Evolutionary conservation across 2,797 vertebrate species (phyloP).

Genomic region (Dicrostonyx torquatus): DNA sequence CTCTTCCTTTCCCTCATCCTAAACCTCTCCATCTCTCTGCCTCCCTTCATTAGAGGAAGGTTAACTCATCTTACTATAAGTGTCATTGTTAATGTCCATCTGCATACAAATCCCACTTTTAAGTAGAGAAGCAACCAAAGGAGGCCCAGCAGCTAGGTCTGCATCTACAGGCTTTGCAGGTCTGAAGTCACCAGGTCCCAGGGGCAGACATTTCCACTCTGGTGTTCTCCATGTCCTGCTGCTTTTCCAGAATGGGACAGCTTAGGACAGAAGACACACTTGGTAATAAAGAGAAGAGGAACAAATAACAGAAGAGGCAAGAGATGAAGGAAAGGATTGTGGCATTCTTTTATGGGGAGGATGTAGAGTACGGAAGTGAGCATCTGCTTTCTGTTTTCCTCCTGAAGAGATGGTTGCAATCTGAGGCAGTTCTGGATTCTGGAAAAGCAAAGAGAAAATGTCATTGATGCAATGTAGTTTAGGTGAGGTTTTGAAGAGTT

Average conservation of each 20-base stretch:
- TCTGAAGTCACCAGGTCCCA: neutral
- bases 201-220: neutral
- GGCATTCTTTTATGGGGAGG: neutral
- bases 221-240: neutral
- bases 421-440: neutral
- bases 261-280: neutral
- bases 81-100: neutral
- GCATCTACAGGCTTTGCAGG: neutral
- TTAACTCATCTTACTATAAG: neutral
- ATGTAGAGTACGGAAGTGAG: neutral
- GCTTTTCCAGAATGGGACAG: neutral
- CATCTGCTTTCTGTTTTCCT: neutral
- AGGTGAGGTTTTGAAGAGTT: neutral
- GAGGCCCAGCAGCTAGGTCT: neutral
- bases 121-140: neutral
- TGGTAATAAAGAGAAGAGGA: neutral
- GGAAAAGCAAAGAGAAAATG: neutral
- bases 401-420: neutral
- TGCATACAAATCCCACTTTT: neutral
- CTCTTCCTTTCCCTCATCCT: neutral
- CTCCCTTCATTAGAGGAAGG: neutral
- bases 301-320: neutral
- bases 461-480: neutral
- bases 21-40: neutral
- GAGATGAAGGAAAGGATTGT: neutral